phyloP scores from a whole-genome alignment of 2,797 vertebrate genomes.

The Hafferia zeledoni region DNA sequence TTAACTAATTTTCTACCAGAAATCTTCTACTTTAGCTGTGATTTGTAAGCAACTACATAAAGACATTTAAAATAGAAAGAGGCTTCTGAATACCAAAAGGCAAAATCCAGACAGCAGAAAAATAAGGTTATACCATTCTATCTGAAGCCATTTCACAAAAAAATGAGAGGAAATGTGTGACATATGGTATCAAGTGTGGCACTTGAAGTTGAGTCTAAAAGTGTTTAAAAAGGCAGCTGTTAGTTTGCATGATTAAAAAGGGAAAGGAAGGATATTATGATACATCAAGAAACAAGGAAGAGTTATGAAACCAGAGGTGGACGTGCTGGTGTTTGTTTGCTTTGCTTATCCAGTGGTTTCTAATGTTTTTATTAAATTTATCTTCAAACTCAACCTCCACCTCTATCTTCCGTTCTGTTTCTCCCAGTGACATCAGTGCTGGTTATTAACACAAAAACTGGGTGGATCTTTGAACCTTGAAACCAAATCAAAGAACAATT shows the following conservation, averaged over 20 bases:
- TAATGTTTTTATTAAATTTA: constrained; percentile 66
- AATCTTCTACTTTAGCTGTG: background rate
- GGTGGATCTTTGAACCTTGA: constrained; percentile 44
- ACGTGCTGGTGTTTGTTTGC: constrained; percentile 43
- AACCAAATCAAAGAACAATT: constrained; percentile 54
- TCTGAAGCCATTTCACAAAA: constrained; percentile 30
- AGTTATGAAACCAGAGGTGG: constrained; percentile 39
- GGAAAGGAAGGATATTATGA: constrained; percentile 43
- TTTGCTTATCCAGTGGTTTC: constrained; percentile 51
- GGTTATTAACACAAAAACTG: constrained; percentile 44
- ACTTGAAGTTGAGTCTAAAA: constrained; percentile 50
- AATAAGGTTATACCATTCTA: constrained; percentile 34
- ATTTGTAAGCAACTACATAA: background rate
- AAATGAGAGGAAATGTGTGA: constrained; percentile 49
- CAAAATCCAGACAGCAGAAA: constrained; percentile 49
- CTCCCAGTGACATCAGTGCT: constrained; percentile 52
- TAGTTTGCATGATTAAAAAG: constrained; percentile 30
- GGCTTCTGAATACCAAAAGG: constrained; percentile 20
- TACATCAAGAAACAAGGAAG: constrained; percentile 33
- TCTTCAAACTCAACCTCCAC: constrained; percentile 51
- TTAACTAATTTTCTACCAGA: background rate
- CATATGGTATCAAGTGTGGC: constrained; percentile 45
- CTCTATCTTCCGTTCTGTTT: constrained; percentile 49
- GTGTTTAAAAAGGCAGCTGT: constrained; percentile 49
- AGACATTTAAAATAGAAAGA: constrained; percentile 9